A percentile compares a stretch with the other conserved stretches of the same genome.
Evolutionary conservation across 2,113 vertebrate species (phyloP).

Genomic region (Pelobates fuscus): DNA sequence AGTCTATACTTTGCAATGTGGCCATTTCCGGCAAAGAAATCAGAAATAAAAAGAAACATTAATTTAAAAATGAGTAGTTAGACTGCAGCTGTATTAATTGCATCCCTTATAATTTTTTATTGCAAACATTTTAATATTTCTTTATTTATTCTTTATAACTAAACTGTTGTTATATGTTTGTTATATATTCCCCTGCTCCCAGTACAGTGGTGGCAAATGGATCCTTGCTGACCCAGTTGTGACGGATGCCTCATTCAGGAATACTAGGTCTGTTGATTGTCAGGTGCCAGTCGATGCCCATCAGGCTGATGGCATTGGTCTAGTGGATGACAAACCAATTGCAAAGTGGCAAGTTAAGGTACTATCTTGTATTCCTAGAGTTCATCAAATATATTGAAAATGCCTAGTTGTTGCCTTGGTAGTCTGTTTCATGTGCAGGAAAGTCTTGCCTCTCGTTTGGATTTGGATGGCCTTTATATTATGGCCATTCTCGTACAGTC

Average conservation of each 20-base stretch:
- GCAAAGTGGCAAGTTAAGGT: conserved; percentile 87
- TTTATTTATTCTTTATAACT: background rate
- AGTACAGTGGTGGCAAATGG: conserved; percentile 75
- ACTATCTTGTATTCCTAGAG: background rate
- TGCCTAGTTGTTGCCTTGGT: too few species aligned
- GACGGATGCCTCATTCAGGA: conserved; percentile 68
- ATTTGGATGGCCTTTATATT: too few species aligned
- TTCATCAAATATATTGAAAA: conserved; percentile 25
- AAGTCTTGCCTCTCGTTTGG: too few species aligned
- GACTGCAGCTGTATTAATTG: too few species aligned
- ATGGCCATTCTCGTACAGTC: too few species aligned
- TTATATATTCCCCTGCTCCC: conserved; percentile 53
- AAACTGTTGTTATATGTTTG: background rate
- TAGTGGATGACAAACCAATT: conserved; percentile 63
- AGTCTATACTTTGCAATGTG: too few species aligned
- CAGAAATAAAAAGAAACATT: too few species aligned
- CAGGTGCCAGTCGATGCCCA: conserved; percentile 69
- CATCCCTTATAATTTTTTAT: too few species aligned
- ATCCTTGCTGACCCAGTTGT: conserved; percentile 68
- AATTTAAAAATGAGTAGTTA: too few species aligned
- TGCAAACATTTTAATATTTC: too few species aligned
- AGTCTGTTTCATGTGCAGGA: too few species aligned
- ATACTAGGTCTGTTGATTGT: conserved; percentile 71
- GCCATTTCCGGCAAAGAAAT: too few species aligned
- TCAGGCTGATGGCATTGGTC: conserved; percentile 55